Evolutionary conservation across 2,113 vertebrate genomes (phyloP).

Genomic region (Falcunculus frontatus): DNA sequence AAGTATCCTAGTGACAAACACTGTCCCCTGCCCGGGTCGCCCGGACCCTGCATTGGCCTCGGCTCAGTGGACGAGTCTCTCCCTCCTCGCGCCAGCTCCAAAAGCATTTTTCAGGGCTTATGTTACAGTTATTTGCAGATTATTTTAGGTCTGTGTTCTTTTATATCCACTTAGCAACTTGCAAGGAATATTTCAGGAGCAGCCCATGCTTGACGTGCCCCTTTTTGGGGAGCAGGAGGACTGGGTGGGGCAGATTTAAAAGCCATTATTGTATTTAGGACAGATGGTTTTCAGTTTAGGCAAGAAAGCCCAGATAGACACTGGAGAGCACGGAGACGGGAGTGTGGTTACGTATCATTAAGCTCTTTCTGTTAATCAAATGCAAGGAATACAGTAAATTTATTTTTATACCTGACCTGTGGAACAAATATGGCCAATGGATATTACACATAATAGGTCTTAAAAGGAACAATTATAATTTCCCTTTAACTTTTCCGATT

Average conservation of each 20-base stretch:
- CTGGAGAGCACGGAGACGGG: background rate
- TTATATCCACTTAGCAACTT: constrained; percentile 46
- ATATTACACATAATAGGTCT: background rate
- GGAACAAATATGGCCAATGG: background rate
- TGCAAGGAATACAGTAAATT: background rate
- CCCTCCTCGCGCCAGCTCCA: background rate
- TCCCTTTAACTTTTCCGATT: constrained; percentile 30
- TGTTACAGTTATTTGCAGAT: constrained; percentile 52
- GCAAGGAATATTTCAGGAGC: constrained; percentile 31
- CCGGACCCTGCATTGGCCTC: accelerated
- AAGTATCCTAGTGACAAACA: background rate
- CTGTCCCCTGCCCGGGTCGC: background rate
- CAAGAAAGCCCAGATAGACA: background rate
- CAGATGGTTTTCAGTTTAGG: constrained; percentile 13
- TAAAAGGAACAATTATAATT: constrained; percentile 29
- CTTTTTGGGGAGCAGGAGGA: background rate
- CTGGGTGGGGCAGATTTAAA: constrained; percentile 5
- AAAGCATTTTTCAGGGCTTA: constrained; percentile 21
- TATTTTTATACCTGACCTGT: background rate
- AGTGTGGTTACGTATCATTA: background rate
- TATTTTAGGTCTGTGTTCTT: constrained; percentile 58
- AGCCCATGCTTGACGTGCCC: background rate
- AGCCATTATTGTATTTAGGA: background rate
- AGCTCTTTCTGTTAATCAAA: constrained; percentile 21
- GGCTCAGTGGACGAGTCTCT: background rate